Conservation (phyloP, 2,113 vertebrate species). For the Murina feae region DNA sequence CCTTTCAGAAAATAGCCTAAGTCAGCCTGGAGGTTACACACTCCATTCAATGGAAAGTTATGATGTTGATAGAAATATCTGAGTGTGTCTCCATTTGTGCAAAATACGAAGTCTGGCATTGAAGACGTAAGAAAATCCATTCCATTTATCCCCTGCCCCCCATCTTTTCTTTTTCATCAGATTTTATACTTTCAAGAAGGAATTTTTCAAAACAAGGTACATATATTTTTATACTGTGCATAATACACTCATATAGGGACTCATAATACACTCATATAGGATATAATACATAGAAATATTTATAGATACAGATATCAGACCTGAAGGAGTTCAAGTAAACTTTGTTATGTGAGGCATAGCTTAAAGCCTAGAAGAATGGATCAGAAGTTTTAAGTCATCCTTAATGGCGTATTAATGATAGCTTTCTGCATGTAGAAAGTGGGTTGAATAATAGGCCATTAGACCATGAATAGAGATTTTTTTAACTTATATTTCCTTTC, state of each 20-base stretch:
- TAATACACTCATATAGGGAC: neutral
- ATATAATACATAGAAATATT: constrained; percentile 19
- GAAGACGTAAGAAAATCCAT: constrained; percentile 15
- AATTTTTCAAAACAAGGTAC: constrained; percentile 15
- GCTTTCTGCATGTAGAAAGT: constrained; percentile 5
- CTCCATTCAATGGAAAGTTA: neutral
- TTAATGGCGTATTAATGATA: constrained; percentile 34
- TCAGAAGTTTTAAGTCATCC: constrained; percentile 36
- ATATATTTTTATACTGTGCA: neutral
- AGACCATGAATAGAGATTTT: constrained; percentile 38
- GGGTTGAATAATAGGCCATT: constrained; percentile 29
- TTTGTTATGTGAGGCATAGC: constrained; percentile 12
- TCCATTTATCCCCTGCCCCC: neutral
- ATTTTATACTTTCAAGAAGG: neutral
- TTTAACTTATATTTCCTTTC: constrained; percentile 54
- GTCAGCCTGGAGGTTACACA: neutral
- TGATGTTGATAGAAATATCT: neutral
- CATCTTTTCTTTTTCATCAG: neutral
- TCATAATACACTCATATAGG: neutral
- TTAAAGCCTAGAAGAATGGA: constrained; percentile 31
- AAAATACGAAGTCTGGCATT: neutral
- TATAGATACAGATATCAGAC: neutral
- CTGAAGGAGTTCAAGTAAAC: neutral
- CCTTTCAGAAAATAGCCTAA: neutral
- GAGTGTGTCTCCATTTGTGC: neutral